These are phyloP conservation scores for Turnix velox DNA, from an alignment of 2,113 vertebrate species.

Conservation along the genomic window DNA sequence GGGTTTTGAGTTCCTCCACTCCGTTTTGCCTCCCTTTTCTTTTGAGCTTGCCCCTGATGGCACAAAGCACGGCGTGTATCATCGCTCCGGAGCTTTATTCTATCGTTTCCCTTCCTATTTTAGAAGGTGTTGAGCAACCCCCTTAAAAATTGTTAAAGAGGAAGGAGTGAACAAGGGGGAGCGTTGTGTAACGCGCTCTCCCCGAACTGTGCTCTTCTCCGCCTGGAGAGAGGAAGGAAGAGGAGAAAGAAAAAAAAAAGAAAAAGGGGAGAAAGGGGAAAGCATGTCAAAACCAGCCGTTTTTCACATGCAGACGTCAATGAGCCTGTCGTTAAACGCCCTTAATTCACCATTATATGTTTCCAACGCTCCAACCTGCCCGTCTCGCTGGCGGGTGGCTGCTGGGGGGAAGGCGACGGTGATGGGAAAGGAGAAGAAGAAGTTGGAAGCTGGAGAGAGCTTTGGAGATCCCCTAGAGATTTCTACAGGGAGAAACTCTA, in stretches of 20 bases:
- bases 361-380: background rate
- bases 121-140: constrained; percentile 54
- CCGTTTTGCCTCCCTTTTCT: constrained; percentile 33
- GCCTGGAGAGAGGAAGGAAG: constrained; percentile 26
- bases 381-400: background rate
- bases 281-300: constrained; percentile 10
- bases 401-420: background rate
- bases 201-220: constrained; percentile 36
- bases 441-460: background rate
- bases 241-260: background rate
- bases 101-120: constrained; percentile 47
- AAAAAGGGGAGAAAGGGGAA: constrained; percentile 8
- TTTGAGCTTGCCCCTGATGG: constrained; percentile 41
- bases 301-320: background rate
- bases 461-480: background rate
- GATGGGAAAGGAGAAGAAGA: background rate
- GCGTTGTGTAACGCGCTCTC: constrained; percentile 18
- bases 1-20: constrained; percentile 14
- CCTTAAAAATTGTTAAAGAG: constrained; percentile 61
- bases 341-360: constrained; percentile 9
- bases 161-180: constrained; percentile 51
- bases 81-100: constrained; percentile 46
- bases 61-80: constrained; percentile 29
- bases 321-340: background rate
- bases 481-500: background rate